These are phyloP conservation scores for Dioctria rufipes DNA, from an alignment of 2,888 invertebrate genomes.

Conservation along the genomic window DNA sequence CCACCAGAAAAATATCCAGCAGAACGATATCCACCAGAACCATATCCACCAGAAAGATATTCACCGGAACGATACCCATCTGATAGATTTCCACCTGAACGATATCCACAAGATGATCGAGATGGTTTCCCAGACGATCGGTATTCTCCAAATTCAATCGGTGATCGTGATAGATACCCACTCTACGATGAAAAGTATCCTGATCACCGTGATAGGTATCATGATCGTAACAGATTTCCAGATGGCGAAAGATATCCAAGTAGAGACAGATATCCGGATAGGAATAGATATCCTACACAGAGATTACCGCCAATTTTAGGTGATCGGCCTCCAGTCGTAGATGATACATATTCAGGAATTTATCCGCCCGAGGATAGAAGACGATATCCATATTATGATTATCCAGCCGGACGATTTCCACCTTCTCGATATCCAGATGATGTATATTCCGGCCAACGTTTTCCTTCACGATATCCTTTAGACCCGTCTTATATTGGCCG, in stretches of 20 bases:
- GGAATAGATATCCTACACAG: constrained; percentile 10
- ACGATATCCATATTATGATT: constrained; percentile 61
- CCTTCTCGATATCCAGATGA: constrained; percentile 66
- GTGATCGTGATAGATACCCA: constrained; percentile 65
- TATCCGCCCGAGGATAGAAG: constrained; percentile 63
- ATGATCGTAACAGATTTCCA: constrained; percentile 19
- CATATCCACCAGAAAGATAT: constrained; percentile 35
- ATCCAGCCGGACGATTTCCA: constrained; percentile 65
- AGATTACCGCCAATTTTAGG: constrained; percentile 56
- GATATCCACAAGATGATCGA: constrained; percentile 63
- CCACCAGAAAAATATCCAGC: constrained; percentile 71
- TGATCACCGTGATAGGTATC: constrained; percentile 10
- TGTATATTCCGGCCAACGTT: constrained; percentile 65
- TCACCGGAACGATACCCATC: constrained; percentile 21
- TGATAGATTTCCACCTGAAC: constrained; percentile 67
- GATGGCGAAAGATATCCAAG: constrained; percentile 39
- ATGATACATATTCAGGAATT: constrained; percentile 57
- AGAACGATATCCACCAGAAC: constrained; percentile 66
- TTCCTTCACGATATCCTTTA: constrained; percentile 64
- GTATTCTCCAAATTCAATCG: constrained; percentile 47
- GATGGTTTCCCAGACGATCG: constrained; percentile 71
- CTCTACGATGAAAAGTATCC: constrained; percentile 35
- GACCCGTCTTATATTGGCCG: constrained; percentile 63
- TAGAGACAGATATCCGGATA: constrained; percentile 41
- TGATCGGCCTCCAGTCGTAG: constrained; percentile 56